Evolutionary conservation across 1,140 invertebrate genomes (phyloP).

Genomic region (Penaeus chinensis): DNA sequence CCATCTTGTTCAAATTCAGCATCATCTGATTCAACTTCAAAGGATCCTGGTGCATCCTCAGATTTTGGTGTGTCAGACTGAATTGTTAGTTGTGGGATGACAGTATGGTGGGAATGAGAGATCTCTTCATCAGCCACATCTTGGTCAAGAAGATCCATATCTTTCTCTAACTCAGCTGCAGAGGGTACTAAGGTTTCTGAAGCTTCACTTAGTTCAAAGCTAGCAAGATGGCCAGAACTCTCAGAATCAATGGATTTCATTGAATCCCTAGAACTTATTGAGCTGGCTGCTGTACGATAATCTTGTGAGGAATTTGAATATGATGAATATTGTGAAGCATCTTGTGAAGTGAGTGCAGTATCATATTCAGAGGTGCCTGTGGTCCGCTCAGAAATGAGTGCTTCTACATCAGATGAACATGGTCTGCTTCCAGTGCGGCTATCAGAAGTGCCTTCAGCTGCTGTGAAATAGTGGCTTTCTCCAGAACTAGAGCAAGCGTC

Average conservation of each 20-base stretch:
- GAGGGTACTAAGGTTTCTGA: constrained; percentile 91
- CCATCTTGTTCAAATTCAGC: constrained; percentile 68
- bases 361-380: constrained; percentile 85
- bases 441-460: constrained; percentile 80
- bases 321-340: constrained; percentile 77
- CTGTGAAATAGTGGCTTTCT: constrained; percentile 89
- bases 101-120: constrained; percentile 34
- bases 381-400: constrained; percentile 68
- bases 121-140: constrained; percentile 67
- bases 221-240: constrained; percentile 87
- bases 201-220: constrained; percentile 85
- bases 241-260: constrained; percentile 90
- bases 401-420: constrained; percentile 88
- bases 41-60: constrained; percentile 64
- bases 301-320: constrained; percentile 78
- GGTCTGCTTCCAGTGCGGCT: constrained; percentile 80
- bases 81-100: constrained; percentile 63
- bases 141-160: constrained; percentile 70
- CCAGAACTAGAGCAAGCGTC: constrained; percentile 88
- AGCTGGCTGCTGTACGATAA: constrained; percentile 85
- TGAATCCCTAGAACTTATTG: constrained; percentile 86
- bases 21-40: constrained; percentile 66
- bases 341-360: constrained; percentile 83
- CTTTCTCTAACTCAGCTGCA: constrained; percentile 71
- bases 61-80: constrained; percentile 63